phyloP scores from a whole-genome alignment of 2,113 vertebrate species.

The Bagarius yarrelli region DNA sequence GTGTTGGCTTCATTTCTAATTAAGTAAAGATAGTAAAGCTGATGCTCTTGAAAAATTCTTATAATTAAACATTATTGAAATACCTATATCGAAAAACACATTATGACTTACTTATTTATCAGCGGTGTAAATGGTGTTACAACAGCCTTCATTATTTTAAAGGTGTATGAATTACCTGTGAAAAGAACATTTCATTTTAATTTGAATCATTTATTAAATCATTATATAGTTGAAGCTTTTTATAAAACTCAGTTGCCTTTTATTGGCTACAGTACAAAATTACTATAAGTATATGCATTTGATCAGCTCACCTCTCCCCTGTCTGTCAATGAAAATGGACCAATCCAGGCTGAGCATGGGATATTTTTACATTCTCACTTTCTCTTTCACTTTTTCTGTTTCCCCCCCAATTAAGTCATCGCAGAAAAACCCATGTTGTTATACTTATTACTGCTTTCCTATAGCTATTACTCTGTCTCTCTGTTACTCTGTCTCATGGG shows the following conservation, averaged over 20 bases:
- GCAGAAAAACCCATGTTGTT: neutral
- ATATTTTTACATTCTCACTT: too few species aligned
- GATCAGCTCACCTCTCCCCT: neutral
- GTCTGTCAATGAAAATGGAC: neutral
- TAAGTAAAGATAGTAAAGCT: too few species aligned
- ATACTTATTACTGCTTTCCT: neutral
- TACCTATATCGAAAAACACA: neutral
- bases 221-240: too few species aligned
- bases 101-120: conserved; percentile 69
- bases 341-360: neutral
- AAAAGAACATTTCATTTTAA: conserved; percentile 23
- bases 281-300: neutral
- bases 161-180: conserved; percentile 69
- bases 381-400: too few species aligned
- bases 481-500: too few species aligned
- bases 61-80: neutral
- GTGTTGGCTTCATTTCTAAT: too few species aligned
- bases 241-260: too few species aligned
- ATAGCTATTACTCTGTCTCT: too few species aligned
- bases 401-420: neutral
- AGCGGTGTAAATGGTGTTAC: conserved; percentile 68
- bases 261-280: neutral
- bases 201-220: neutral
- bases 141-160: conserved; percentile 68
- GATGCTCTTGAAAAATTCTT: too few species aligned